These are phyloP conservation scores for Gymnoscopelus braueri DNA, from an alignment of 2,797 vertebrate genomes.

Conservation along the genomic window DNA sequence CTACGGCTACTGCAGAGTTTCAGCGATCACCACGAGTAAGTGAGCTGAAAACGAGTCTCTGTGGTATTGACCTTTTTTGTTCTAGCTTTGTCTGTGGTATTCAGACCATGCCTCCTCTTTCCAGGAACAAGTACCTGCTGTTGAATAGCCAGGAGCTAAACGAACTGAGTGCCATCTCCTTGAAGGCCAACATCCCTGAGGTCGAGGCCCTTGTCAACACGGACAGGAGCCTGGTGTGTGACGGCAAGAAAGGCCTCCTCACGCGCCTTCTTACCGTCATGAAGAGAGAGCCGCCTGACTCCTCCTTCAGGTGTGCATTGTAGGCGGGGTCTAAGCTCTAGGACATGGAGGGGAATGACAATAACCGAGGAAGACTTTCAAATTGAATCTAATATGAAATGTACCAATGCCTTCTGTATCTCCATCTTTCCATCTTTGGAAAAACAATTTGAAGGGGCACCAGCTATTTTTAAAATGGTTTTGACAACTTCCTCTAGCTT, in stretches of 20 bases:
- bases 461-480: no score
- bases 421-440: no score
- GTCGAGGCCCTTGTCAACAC: slow-evolving; percentile 98
- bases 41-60: slow-evolving; percentile 4
- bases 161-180: slow-evolving; percentile 95
- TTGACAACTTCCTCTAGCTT: no score
- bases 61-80: neutral
- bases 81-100: neutral
- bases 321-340: neutral
- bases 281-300: slow-evolving; percentile 98
- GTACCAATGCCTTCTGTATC: no score
- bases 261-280: slow-evolving; percentile 95
- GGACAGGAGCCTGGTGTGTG: slow-evolving; percentile 95
- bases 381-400: no score
- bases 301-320: slow-evolving; percentile 90
- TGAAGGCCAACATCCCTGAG: slow-evolving; percentile 97
- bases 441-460: no score
- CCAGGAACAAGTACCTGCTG: slow-evolving; percentile 97
- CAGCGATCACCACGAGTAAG: slow-evolving; percentile 99
- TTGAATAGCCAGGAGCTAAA: slow-evolving; percentile 96
- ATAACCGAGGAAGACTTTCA: no score
- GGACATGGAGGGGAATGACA: no score
- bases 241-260: slow-evolving; percentile 96
- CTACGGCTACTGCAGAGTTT: slow-evolving; percentile 97
- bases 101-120: slow-evolving; percentile 22